Percentiles rank a stretch among this genome's conserved stretches.
phyloP scores from a whole-genome alignment of 1,140 invertebrate genomes.

The Coptotermes formosanus region DNA sequence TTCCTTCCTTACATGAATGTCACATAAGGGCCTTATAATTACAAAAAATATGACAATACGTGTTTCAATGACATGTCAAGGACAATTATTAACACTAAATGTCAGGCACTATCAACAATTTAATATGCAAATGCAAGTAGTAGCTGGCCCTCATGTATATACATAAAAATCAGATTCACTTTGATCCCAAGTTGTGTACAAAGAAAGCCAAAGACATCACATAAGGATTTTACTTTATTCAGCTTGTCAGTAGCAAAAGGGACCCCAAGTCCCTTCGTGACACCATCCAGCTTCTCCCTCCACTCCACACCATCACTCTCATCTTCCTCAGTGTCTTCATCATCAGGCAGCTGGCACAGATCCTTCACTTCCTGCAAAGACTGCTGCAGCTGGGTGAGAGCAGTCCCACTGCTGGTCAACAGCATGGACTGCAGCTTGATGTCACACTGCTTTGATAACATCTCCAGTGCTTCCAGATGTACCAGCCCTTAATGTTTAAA shows the following conservation, averaged over 20 bases:
- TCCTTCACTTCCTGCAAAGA: conserved; percentile 76
- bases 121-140: no score
- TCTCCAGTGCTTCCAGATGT: conserved; percentile 85
- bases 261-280: conserved; percentile 61
- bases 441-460: conserved; percentile 80
- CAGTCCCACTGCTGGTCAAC: conserved; percentile 53
- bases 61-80: no score
- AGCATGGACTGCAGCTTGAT: conserved; percentile 68
- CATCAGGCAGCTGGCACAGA: conserved; percentile 70
- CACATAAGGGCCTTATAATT: no score
- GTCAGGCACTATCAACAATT: no score
- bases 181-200: no score
- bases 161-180: neutral
- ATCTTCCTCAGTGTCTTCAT: conserved; percentile 62
- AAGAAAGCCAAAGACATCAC: neutral
- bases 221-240: conserved; percentile 46
- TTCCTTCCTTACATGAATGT: no score
- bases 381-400: conserved; percentile 67
- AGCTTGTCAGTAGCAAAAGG: conserved; percentile 52
- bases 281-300: conserved; percentile 52
- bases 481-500: conserved; percentile 62
- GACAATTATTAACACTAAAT: no score
- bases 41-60: no score
- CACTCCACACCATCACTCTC: conserved; percentile 43
- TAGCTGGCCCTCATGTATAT: neutral